Evolutionary conservation across 2,888 invertebrate genomes (phyloP).

Genomic region (Oxyteleia sp.): DNA sequence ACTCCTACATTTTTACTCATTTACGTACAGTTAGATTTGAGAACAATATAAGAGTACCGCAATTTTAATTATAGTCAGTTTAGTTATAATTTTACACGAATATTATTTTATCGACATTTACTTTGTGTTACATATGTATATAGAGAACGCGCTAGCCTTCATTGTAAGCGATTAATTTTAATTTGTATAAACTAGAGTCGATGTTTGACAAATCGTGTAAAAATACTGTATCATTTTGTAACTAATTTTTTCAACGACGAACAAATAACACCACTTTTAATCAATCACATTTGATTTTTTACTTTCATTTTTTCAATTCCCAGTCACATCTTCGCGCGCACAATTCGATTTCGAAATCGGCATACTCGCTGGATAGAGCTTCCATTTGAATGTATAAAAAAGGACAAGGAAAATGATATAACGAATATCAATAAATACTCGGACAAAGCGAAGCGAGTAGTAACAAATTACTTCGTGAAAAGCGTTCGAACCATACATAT

Average conservation of each 20-base stretch:
- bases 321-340: slow-evolving; percentile 36
- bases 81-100: slow-evolving; percentile 61
- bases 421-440: slow-evolving; percentile 65
- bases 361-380: slow-evolving; percentile 66
- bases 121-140: slow-evolving; percentile 71
- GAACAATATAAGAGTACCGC: slow-evolving; percentile 23
- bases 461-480: slow-evolving; percentile 72
- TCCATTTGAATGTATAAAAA: slow-evolving; percentile 57
- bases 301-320: slow-evolving; percentile 51
- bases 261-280: slow-evolving; percentile 63
- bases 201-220: slow-evolving; percentile 60
- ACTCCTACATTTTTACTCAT: slow-evolving; percentile 53
- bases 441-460: slow-evolving; percentile 56
- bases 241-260: slow-evolving; percentile 57
- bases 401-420: slow-evolving; percentile 16
- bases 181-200: slow-evolving; percentile 60
- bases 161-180: slow-evolving; percentile 47
- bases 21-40: slow-evolving; percentile 10
- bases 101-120: slow-evolving; percentile 43
- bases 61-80: slow-evolving; percentile 60
- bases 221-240: slow-evolving; percentile 73
- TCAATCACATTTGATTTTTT: slow-evolving; percentile 40
- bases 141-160: slow-evolving; percentile 44
- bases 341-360: slow-evolving; percentile 63
- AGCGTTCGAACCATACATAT: slow-evolving; percentile 75